phyloP scores from a whole-genome alignment of 1,140 invertebrate species.

The Cherax destructor region DNA sequence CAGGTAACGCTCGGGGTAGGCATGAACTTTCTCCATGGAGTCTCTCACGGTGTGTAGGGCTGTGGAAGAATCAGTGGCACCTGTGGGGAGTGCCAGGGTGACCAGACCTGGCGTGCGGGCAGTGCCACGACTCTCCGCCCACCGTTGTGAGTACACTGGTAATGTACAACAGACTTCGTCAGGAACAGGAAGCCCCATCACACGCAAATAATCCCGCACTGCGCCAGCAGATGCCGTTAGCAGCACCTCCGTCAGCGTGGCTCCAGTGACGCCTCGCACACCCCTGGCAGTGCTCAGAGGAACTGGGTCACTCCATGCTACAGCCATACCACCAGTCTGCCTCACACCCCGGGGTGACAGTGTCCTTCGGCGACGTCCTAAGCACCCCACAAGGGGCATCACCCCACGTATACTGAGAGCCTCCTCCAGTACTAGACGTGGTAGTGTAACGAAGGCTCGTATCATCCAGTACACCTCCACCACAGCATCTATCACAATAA shows the following conservation, averaged over 20 bases:
- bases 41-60: slow-evolving; percentile 41
- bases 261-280: slow-evolving; percentile 62
- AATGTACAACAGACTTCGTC: slow-evolving; percentile 62
- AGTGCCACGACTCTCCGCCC: slow-evolving; percentile 3
- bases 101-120: slow-evolving; percentile 42
- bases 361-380: slow-evolving; percentile 31
- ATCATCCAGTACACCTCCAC: slow-evolving; percentile 68
- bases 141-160: slow-evolving; percentile 48
- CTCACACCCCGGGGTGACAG: slow-evolving; percentile 35
- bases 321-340: slow-evolving; percentile 12
- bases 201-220: slow-evolving; percentile 57
- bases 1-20: slow-evolving; percentile 67
- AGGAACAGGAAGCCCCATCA: slow-evolving; percentile 54
- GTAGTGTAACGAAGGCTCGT: slow-evolving; percentile 60
- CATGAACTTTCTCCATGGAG: slow-evolving; percentile 42
- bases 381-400: slow-evolving; percentile 54
- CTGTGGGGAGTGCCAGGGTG: slow-evolving; percentile 65
- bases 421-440: slow-evolving; percentile 65
- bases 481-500: slow-evolving; percentile 21
- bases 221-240: slow-evolving; percentile 61
- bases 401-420: slow-evolving; percentile 34
- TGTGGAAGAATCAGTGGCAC: slow-evolving; percentile 44
- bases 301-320: slow-evolving; percentile 67
- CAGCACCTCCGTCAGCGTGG: slow-evolving; percentile 60
- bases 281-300: slow-evolving; percentile 53